Base-by-base conservation (phyloP, 2,797 vertebrate species). In the Propithecus deckenii region DNA sequence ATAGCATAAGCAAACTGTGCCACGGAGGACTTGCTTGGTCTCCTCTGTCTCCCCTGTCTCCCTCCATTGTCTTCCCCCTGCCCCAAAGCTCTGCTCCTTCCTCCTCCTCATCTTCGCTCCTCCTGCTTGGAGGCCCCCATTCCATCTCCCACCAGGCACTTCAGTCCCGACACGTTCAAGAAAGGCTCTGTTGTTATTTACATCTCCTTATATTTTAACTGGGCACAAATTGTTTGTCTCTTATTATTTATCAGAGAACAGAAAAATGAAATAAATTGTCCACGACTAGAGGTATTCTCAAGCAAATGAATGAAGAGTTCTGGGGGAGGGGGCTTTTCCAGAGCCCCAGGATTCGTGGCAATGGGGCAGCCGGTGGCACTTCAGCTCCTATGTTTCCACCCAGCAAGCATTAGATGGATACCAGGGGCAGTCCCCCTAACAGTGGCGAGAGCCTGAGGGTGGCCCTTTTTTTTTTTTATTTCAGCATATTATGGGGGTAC, bases 231-330 rank as follows among this genome's bases (percentile, higher is more conserved):
- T 41, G 38, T 67, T 76, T 63, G 35, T 48, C 72, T 92, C 38
- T 84, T 92, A 55, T 6, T 81, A 65, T 38, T 80, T 72, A 38
- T 35, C 48, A 72, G 41, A 13, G 32, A 87, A 74, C 7, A 79
- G 25, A 80, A 88, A 52, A 86, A 72, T 67, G 28, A 71, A 78
- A 57, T 22, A 61, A 79, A 59, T 55, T 89, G 35, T 30, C 30
- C 65, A 71, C 30, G 74, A 63, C 55, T 35, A 79, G 83, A 91
- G 41, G 32, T 85, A 57, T 95, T 80, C 43, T 86, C 59, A 30
- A 84, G 23, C 38, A 75, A 86, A 32, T 25, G 12, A 75, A 28
- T 23, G 76, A 84, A 59, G 32, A 35, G 18, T n/a, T 25, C n/a
- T 67, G 63, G 74, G 13, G 1, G 25, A 50, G 67, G 13, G 30